A percentile compares a stretch with the other conserved stretches of the same genome.
phyloP scores from a whole-genome alignment of 2,797 vertebrate genomes.

The Gallinago solitaria region DNA sequence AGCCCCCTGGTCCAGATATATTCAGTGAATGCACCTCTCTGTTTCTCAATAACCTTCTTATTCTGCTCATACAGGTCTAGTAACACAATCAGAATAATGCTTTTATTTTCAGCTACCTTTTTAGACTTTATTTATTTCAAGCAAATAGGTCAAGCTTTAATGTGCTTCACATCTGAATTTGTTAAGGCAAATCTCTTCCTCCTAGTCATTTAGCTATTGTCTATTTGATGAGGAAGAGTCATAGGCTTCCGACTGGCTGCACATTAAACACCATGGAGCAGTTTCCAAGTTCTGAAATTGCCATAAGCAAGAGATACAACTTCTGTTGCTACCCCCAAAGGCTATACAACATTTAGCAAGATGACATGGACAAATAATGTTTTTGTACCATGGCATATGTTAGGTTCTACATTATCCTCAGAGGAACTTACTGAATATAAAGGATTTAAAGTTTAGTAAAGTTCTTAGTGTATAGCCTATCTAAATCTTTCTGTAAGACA shows the following conservation, averaged over 20 bases:
- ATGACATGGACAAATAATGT: not conserved
- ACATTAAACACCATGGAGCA: not conserved
- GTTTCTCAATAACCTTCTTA: not conserved
- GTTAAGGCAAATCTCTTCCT: not conserved
- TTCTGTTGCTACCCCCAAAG: not conserved
- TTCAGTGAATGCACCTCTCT: not conserved
- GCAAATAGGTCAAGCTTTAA: not conserved
- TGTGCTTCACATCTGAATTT: not conserved
- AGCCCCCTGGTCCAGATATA: not conserved
- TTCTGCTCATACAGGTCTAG: not conserved
- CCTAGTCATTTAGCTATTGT: not conserved
- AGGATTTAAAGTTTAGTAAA: not conserved
- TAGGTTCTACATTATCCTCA: not conserved
- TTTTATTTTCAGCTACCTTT: not conserved
- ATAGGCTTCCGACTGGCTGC: not conserved
- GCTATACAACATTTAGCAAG: not conserved
- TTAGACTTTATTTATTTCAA: not conserved
- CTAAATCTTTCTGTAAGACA: not conserved
- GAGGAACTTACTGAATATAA: not conserved
- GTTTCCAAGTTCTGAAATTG: not conserved
- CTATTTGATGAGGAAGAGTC: not conserved
- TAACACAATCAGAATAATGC: not conserved
- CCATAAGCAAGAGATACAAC: not conserved
- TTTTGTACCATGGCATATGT: not conserved
- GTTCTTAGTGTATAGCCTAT: not conserved